Evolutionary conservation across 53 echinoderm and acorn worm species (phyloP).

Genomic region (Crossaster papposus): DNA sequence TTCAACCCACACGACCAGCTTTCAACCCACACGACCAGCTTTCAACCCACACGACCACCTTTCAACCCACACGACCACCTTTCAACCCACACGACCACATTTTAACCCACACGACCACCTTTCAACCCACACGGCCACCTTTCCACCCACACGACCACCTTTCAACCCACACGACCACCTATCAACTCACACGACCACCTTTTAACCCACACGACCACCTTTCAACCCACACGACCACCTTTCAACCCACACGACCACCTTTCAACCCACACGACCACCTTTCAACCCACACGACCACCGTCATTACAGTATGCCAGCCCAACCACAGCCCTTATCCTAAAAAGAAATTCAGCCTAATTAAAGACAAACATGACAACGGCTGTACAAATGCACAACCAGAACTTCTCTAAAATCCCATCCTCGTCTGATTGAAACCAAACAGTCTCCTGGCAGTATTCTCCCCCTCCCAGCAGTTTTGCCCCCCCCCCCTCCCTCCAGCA

Average conservation of each 20-base stretch:
- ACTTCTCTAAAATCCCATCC: conserved; percentile 28
- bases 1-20: background rate
- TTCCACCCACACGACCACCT: too few species aligned
- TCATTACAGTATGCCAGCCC: background rate
- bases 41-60: background rate
- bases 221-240: background rate
- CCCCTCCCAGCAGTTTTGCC: too few species aligned
- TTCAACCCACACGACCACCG: background rate
- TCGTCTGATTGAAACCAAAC: conserved; percentile 56
- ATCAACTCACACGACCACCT: background rate
- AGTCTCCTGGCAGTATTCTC: conserved; percentile 40
- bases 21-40: too few species aligned
- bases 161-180: background rate
- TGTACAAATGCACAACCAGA: conserved; percentile 20
- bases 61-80: too few species aligned
- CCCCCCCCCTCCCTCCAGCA: background rate
- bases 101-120: background rate
- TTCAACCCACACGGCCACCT: background rate
- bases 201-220: too few species aligned
- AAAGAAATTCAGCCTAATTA: conserved; percentile 38
- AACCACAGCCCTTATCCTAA: background rate
- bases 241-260: too few species aligned
- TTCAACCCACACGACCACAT: background rate
- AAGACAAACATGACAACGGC: conserved; percentile 51
- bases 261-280: background rate